Percentiles rank a stretch among this genome's conserved stretches.
Conservation (phyloP, 2,797 vertebrate genomes). For the Molossus molossus region DNA sequence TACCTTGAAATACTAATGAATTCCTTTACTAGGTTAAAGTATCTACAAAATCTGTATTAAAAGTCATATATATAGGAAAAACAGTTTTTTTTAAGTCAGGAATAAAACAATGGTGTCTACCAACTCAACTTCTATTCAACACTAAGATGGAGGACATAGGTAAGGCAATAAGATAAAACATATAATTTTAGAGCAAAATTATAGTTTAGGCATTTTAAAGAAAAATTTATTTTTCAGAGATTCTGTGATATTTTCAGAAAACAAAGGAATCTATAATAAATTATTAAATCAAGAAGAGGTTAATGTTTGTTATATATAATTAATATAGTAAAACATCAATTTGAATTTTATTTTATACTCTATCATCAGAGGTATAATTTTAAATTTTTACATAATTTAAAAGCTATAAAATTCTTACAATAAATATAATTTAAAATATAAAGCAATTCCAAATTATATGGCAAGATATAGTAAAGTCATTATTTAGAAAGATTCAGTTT, state of each 20-base stretch:
- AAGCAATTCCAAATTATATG: neutral
- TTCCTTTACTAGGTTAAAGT: neutral
- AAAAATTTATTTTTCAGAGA: slow-evolving; percentile 5
- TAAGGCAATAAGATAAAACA: neutral
- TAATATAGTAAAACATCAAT: neutral
- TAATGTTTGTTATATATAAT: neutral
- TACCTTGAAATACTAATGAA: neutral
- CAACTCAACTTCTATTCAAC: neutral
- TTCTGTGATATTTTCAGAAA: neutral
- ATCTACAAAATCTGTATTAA: neutral
- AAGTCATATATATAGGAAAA: neutral
- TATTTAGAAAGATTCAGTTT: neutral
- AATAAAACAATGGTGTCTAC: neutral
- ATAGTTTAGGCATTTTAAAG: neutral
- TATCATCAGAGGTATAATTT: neutral
- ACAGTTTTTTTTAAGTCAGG: neutral
- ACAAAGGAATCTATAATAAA: neutral
- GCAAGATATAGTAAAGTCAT: neutral
- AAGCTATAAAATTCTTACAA: neutral
- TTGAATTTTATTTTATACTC: neutral
- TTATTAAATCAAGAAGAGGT: neutral
- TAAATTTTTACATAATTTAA: neutral
- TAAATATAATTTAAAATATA: neutral
- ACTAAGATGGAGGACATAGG: neutral
- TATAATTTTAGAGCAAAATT: neutral